Conservation (phyloP, 2,113 vertebrate species). For the Phainopepla nitens region DNA sequence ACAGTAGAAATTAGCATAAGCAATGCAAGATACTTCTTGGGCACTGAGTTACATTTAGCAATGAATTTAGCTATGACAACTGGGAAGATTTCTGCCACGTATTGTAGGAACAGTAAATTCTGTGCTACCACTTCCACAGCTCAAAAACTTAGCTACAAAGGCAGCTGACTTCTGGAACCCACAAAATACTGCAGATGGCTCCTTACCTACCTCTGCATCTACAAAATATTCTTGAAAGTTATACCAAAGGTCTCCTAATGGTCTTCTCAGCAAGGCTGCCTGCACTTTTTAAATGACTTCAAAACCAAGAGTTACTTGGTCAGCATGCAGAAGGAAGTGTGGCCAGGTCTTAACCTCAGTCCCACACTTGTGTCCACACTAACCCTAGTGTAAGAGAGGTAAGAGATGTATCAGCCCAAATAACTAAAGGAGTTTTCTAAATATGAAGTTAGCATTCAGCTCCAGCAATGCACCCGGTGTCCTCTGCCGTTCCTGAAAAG, state of each 20-base stretch:
- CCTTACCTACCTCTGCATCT: not conserved
- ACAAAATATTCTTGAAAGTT: not conserved
- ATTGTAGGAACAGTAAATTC: not conserved
- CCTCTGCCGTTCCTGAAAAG: not conserved
- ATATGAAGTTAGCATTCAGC: not conserved
- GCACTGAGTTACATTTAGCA: not conserved
- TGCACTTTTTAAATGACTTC: fast-evolving
- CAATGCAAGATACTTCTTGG: not conserved
- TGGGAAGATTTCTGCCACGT: not conserved
- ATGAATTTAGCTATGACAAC: slow-evolving; percentile 10
- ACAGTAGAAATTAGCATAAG: slow-evolving; percentile 29
- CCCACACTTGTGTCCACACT: fast-evolving
- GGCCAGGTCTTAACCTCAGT: not conserved
- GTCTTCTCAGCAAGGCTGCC: not conserved
- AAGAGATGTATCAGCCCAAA: not conserved
- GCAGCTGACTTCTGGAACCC: not conserved
- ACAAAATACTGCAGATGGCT: not conserved
- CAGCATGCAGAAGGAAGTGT: not conserved
- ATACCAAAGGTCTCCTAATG: not conserved
- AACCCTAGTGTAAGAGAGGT: too few species aligned
- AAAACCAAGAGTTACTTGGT: not conserved
- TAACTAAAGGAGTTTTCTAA: not conserved
- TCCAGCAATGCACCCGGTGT: not conserved
- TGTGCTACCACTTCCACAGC: not conserved
- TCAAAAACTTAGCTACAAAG: not conserved